Evolutionary conservation across 2,888 invertebrate species (phyloP).

Genomic region (Eilema caniola): DNA sequence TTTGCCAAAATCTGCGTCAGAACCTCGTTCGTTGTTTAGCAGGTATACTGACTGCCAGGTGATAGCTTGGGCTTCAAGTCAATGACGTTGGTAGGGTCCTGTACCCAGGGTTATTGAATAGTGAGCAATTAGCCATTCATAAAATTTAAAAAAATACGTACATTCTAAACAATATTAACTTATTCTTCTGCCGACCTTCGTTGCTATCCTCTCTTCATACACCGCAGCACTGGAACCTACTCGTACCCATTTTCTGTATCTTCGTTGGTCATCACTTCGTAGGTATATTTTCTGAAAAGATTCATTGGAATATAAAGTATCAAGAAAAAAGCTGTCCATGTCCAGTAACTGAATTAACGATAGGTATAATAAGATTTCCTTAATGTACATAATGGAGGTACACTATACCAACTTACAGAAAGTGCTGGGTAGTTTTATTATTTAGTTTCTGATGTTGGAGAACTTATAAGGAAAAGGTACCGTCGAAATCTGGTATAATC

Average conservation of each 20-base stretch:
- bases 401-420: background rate
- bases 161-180: background rate
- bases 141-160: background rate
- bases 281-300: background rate
- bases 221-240: no score
- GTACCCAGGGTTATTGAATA: no score
- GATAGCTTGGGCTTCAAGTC: no score
- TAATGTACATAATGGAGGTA: background rate
- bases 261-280: background rate
- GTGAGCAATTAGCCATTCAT: constrained; percentile 1
- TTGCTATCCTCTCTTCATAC: background rate
- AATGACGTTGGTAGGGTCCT: no score
- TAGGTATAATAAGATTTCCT: background rate
- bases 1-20: no score
- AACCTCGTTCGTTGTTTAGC: no score
- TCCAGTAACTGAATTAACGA: background rate
- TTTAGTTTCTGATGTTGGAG: no score
- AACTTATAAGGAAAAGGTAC: background rate
- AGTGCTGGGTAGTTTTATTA: background rate
- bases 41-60: no score
- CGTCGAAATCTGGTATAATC: no score
- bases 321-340: background rate
- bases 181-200: background rate
- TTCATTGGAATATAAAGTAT: background rate
- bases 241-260: background rate